Conservation (phyloP, 2,113 vertebrate species). For the Colistium nudipinnis region DNA sequence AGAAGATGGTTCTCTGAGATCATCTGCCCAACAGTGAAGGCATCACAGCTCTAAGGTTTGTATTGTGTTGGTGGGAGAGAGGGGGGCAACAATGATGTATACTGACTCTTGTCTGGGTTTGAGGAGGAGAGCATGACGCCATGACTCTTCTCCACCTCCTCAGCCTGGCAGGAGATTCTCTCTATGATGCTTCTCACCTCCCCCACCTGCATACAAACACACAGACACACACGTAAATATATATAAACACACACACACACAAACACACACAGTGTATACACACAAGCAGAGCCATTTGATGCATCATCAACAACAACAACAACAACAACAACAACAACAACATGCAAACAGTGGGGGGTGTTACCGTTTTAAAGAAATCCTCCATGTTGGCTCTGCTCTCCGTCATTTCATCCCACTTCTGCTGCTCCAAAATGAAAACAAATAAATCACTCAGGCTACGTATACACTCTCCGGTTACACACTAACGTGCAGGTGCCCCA, state of each 20-base stretch:
- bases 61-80: not conserved
- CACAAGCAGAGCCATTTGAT: not conserved
- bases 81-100: not conserved
- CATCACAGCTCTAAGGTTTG: not conserved
- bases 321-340: not conserved
- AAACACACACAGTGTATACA: conserved; percentile 20
- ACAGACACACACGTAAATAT: conserved; percentile 31
- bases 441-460: no score
- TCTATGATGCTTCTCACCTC: conserved; percentile 85
- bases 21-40: not conserved
- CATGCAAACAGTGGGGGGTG: not conserved
- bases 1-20: not conserved
- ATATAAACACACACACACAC: conserved; percentile 22
- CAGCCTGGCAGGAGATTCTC: conserved; percentile 85
- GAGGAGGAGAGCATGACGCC: conserved; percentile 88
- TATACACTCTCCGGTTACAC: no score
- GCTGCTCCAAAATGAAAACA: no score
- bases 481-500: no score
- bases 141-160: conserved; percentile 89
- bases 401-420: conserved; percentile 72
- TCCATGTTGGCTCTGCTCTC: conserved; percentile 88
- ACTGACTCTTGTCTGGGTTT: conserved; percentile 89
- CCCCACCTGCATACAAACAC: conserved; percentile 81
- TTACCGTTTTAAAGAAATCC: conserved; percentile 91
- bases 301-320: not conserved